Evolutionary conservation across 2,888 invertebrate species (phyloP).

Genomic region (Plagodis dolabraria): DNA sequence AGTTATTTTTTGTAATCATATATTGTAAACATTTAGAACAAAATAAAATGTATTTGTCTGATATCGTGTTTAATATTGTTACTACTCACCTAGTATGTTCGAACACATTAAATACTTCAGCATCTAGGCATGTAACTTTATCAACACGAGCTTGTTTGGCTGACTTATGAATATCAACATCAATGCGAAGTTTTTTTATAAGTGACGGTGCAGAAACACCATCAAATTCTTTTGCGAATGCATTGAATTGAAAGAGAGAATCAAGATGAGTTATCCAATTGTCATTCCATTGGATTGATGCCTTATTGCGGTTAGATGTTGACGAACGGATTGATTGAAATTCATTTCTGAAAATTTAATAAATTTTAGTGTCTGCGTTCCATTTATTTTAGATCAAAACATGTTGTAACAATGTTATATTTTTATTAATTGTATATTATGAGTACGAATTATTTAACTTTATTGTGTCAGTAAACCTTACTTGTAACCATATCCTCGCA

Average conservation of each 20-base stretch:
- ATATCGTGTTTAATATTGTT: too few relatives aligned
- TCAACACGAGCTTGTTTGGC: constrained; percentile 5
- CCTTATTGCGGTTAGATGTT: constrained; percentile 38
- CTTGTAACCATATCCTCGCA: constrained; percentile 47
- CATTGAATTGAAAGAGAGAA: constrained; percentile 47
- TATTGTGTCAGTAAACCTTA: constrained; percentile 28
- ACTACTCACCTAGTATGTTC: constrained; percentile 40
- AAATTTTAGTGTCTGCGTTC: not conserved
- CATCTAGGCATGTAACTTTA: constrained; percentile 31
- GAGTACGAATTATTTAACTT: not conserved
- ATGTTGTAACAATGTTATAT: too few relatives aligned
- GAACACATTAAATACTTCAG: constrained; percentile 33
- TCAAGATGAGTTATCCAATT: constrained; percentile 52
- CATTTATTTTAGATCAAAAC: not conserved
- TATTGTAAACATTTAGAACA: not conserved
- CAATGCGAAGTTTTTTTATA: constrained; percentile 42
- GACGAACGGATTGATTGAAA: constrained; percentile 45
- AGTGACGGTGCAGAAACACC: constrained; percentile 42
- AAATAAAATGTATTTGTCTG: too few relatives aligned
- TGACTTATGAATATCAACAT: constrained; percentile 38
- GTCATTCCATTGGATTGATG: constrained; percentile 42
- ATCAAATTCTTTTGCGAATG: constrained; percentile 40
- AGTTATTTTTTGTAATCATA: not conserved
- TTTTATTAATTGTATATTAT: too few relatives aligned
- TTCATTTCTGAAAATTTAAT: constrained; percentile 42